Conservation (phyloP, 2,797 vertebrate genomes). For the Gallinago solitaria region DNA sequence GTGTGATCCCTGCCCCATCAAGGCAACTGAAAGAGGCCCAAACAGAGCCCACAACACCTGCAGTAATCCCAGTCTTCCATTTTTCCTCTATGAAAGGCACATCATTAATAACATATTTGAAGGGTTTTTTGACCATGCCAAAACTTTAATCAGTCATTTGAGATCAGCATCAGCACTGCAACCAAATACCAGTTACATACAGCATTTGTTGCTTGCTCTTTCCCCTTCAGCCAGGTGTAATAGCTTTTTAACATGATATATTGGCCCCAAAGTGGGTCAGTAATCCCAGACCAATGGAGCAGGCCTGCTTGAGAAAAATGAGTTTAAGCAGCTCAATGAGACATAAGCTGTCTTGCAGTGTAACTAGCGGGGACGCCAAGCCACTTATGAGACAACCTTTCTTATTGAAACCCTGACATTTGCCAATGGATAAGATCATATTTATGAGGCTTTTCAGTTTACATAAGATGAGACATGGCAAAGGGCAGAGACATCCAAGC, state of each 20-base stretch:
- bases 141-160: background rate
- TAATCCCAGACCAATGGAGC: background rate
- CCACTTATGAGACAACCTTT: background rate
- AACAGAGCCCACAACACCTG: background rate
- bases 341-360: background rate
- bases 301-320: background rate
- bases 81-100: background rate
- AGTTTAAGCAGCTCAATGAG: background rate
- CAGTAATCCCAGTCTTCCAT: background rate
- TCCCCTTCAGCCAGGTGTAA: background rate
- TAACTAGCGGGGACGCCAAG: background rate
- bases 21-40: background rate
- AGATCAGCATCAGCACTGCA: background rate
- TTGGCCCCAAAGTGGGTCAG: background rate
- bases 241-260: background rate
- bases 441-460: background rate
- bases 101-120: background rate
- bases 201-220: background rate
- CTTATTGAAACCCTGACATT: background rate
- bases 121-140: background rate
- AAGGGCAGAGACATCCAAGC: background rate
- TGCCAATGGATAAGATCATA: background rate
- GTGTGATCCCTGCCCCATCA: accelerated
- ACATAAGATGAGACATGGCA: background rate
- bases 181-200: background rate